Conservation (phyloP, 2,113 vertebrate genomes). For the Cochlearius cochlearius region DNA sequence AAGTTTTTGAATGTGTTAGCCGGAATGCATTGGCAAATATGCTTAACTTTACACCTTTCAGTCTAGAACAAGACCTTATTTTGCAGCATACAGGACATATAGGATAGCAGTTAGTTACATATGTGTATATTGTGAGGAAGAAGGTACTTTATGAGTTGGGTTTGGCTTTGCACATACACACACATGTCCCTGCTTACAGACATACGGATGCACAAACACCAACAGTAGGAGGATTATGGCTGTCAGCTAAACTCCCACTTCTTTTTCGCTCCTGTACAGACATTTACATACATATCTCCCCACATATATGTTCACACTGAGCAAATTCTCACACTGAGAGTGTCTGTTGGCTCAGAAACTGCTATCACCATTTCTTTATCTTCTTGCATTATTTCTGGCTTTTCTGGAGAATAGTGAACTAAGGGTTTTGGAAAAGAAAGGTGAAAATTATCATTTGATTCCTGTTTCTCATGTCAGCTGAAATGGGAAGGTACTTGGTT, state of each 20-base stretch:
- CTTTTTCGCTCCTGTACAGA: not conserved
- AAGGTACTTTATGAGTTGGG: not conserved
- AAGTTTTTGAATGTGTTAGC: not conserved
- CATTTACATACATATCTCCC: not conserved
- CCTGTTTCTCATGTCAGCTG: not conserved
- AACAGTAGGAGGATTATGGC: not conserved
- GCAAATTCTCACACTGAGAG: not conserved
- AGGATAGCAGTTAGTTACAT: not conserved
- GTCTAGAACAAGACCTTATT: not conserved
- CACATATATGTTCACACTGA: not conserved
- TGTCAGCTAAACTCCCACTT: not conserved
- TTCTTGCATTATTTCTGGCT: not conserved
- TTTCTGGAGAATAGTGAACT: not conserved
- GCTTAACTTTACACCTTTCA: slow-evolving; percentile 20
- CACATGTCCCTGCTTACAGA: not conserved
- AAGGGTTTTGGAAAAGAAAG: not conserved
- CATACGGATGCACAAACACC: not conserved
- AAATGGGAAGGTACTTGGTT: not conserved
- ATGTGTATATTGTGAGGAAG: not conserved
- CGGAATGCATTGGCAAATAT: not conserved
- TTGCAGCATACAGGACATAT: not conserved
- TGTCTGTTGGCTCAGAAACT: not conserved
- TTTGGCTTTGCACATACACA: not conserved
- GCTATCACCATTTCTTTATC: not conserved
- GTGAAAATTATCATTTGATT: not conserved